Evolutionary conservation across 2,113 vertebrate genomes (phyloP).

Genomic region (Microcebus griseorufus): DNA sequence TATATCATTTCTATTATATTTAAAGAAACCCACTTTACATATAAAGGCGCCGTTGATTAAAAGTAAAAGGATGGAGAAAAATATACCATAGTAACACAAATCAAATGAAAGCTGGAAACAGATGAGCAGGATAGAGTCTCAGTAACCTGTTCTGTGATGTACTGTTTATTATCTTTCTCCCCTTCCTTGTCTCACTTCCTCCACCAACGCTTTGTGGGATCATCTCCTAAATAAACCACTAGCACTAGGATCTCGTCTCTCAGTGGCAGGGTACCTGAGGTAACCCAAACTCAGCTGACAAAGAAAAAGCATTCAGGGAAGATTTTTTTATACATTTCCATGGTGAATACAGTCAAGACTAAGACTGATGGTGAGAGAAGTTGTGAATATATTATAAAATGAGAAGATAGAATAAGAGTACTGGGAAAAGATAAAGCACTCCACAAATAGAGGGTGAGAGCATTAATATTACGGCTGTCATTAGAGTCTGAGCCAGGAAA

Average conservation of each 20-base stretch:
- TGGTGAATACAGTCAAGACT: background rate
- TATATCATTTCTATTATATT: background rate
- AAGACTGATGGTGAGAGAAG: background rate
- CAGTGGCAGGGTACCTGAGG: background rate
- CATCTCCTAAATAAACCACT: background rate
- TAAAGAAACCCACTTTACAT: background rate
- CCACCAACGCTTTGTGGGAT: background rate
- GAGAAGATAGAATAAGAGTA: background rate
- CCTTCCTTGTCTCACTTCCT: background rate
- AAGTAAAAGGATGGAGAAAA: background rate
- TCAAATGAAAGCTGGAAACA: background rate
- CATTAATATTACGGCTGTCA: background rate
- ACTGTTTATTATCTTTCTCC: background rate
- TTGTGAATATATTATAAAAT: slow-evolving; percentile 17
- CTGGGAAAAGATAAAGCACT: background rate
- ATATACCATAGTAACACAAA: background rate
- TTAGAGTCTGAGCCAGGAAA: background rate
- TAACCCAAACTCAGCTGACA: background rate
- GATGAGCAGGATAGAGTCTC: background rate
- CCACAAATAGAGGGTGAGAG: slow-evolving; percentile 13
- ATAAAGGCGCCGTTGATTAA: background rate
- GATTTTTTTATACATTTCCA: background rate
- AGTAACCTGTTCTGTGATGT: background rate
- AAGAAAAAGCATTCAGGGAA: background rate
- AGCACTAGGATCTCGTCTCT: background rate